Conservation (phyloP, 2,797 vertebrate species). For the Thalassophryne amazonica region DNA sequence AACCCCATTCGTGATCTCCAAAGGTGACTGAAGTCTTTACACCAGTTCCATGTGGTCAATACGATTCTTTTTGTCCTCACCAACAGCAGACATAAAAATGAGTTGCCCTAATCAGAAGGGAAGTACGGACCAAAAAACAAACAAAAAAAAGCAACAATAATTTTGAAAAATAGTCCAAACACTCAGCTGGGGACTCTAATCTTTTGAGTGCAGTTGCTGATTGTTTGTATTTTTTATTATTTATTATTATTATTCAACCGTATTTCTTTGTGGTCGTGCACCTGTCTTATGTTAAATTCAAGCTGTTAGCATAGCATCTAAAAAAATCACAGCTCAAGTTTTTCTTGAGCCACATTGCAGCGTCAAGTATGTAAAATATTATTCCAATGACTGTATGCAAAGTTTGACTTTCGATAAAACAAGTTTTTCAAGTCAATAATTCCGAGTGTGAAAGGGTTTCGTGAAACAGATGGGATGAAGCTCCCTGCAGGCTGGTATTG, state of each 20-base stretch:
- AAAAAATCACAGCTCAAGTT: background rate
- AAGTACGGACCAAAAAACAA: conserved; percentile 65
- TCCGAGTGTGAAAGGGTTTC: conserved; percentile 2
- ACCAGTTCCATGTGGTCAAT: conserved; percentile 17
- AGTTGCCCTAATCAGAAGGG: conserved; percentile 76
- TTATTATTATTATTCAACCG: no score
- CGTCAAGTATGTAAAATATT: background rate
- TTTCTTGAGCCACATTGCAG: background rate
- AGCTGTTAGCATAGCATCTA: background rate
- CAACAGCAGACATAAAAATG: conserved; percentile 93
- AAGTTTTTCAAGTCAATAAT: background rate
- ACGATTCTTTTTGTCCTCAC: conserved; percentile 14
- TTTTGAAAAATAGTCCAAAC: conserved; percentile 9
- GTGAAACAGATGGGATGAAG: conserved; percentile 15
- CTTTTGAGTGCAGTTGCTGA: conserved; percentile 74
- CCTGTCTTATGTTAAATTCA: background rate
- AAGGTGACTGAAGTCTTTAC: conserved; percentile 21
- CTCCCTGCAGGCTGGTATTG: conserved; percentile 19
- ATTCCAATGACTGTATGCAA: background rate
- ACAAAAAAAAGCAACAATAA: background rate
- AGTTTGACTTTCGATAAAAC: background rate
- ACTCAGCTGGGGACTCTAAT: conserved; percentile 49
- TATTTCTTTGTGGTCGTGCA: background rate
- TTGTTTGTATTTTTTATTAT: no score
- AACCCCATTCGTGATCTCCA: conserved; percentile 11